Evolutionary conservation across 2,113 vertebrate genomes (phyloP).

Genomic region (Petromus typicus): DNA sequence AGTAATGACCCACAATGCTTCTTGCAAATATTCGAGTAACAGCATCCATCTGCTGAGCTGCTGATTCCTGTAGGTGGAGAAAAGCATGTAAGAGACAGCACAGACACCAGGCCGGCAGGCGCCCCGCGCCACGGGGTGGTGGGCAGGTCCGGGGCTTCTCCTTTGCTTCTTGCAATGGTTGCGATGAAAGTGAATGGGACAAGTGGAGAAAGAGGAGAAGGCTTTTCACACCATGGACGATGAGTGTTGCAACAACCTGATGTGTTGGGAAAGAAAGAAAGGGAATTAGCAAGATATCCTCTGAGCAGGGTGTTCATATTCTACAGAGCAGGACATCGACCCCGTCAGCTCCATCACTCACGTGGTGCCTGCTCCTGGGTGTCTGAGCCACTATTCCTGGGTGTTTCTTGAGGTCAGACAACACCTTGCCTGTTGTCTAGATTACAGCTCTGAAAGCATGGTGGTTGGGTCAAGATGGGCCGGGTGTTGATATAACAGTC

Average conservation of each 20-base stretch:
- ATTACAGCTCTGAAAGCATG: accelerated
- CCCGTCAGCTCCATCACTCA: no score
- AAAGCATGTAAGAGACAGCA: neutral
- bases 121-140: accelerated
- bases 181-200: neutral
- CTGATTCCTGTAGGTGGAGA: neutral
- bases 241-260: no score
- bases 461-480: neutral
- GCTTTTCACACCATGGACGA: no score
- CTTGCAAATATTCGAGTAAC: neutral
- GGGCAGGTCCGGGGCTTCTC: neutral
- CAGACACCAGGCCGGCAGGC: accelerated
- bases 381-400: neutral
- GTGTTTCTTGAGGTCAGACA: neutral
- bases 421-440: neutral
- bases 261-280: neutral
- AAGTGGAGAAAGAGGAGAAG: neutral
- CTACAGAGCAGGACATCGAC: neutral
- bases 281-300: neutral
- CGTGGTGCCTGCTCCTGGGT: accelerated
- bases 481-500: no score
- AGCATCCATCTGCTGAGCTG: neutral
- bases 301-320: neutral
- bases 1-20: neutral
- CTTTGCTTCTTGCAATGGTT: accelerated